phyloP scores from a whole-genome alignment of 2,888 invertebrate species.

The Tridacna gigas region DNA sequence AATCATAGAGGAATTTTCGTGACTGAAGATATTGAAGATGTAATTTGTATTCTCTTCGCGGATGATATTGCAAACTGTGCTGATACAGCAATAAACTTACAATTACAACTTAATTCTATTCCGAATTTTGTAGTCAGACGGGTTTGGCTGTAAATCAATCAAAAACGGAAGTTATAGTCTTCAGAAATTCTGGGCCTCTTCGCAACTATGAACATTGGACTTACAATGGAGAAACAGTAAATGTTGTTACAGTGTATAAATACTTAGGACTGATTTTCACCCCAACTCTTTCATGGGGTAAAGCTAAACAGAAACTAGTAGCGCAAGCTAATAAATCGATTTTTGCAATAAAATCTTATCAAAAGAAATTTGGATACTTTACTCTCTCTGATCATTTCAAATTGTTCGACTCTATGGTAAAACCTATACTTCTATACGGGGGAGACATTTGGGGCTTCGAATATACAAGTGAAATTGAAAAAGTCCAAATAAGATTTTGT shows the following conservation, averaged over 20 bases:
- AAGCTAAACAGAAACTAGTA: slow-evolving; percentile 18
- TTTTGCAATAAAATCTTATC: slow-evolving; percentile 1
- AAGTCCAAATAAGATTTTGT: slow-evolving; percentile 7
- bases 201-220: slow-evolving; percentile 19
- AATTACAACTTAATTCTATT: slow-evolving; percentile 16
- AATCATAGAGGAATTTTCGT: slow-evolving; percentile 11
- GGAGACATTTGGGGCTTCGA: slow-evolving; percentile 23
- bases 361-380: slow-evolving; percentile 5
- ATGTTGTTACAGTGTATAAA: slow-evolving; percentile 9
- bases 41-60: background rate
- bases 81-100: slow-evolving; percentile 15
- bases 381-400: slow-evolving; percentile 6
- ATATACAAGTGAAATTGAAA: slow-evolving; percentile 1
- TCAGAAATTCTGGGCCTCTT: slow-evolving; percentile 5
- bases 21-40: background rate
- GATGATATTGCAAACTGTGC: slow-evolving; percentile 15
- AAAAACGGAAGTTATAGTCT: no score
- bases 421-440: slow-evolving; percentile 19
- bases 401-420: slow-evolving; percentile 23
- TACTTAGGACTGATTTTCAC: slow-evolving; percentile 20
- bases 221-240: background rate
- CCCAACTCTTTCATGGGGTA: slow-evolving; percentile 1
- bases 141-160: slow-evolving; percentile 14
- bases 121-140: slow-evolving; percentile 16
- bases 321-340: slow-evolving; percentile 4